Percentiles rank a stretch among this genome's conserved stretches.
Evolutionary conservation across 2,113 vertebrate genomes (phyloP).

Genomic region (Pitta sordida): DNA sequence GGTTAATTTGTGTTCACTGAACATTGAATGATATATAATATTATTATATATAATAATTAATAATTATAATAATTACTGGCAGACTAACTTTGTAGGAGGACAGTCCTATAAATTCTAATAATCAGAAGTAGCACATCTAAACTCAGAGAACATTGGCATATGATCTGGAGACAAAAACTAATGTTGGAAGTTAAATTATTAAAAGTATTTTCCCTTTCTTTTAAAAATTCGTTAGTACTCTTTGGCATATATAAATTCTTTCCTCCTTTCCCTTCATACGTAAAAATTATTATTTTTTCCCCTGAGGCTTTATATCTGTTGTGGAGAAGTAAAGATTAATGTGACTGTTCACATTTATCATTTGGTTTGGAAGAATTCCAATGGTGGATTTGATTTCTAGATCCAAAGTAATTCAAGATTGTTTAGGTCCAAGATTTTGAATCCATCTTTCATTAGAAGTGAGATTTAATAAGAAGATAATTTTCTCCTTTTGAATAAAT

Average conservation of each 20-base stretch:
- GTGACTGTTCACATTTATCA: background rate
- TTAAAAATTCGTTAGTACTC: background rate
- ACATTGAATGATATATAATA: background rate
- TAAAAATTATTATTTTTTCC: background rate
- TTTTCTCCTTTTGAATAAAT: background rate
- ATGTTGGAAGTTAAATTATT: background rate
- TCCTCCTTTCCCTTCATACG: background rate
- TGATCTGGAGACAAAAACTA: background rate
- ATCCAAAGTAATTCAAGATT: background rate
- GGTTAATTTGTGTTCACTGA: background rate
- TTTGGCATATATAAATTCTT: background rate
- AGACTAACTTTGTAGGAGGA: background rate
- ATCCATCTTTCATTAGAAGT: background rate
- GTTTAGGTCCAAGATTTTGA: background rate
- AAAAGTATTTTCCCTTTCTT: background rate
- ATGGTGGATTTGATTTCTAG: background rate
- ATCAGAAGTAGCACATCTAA: background rate
- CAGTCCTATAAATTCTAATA: background rate
- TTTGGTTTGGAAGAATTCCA: background rate
- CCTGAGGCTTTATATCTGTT: background rate
- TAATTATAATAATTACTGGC: too few relatives aligned
- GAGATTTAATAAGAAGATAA: background rate
- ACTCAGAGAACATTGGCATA: background rate
- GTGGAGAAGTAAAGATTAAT: background rate
- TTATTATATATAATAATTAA: too few relatives aligned